Base-by-base conservation (phyloP, 92 coral and sea anemone species). In the Umimayanthus chanpuru region DNA sequence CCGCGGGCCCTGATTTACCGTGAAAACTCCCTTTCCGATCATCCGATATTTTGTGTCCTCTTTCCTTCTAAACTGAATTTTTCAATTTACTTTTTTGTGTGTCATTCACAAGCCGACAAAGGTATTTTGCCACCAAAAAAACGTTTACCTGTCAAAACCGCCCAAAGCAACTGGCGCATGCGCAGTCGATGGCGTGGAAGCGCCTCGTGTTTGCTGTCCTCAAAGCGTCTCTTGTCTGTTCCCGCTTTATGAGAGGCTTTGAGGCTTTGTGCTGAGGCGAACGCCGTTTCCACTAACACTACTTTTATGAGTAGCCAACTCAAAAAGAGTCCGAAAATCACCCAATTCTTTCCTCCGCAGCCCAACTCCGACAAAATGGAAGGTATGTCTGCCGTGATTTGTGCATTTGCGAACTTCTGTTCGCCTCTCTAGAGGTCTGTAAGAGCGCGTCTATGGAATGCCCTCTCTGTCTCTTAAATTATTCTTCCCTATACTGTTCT, bases 141-240 rank as follows among this genome's bases (percentile, higher is more conserved):
- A 26, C 76, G 65, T 70, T 83, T 68, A 70, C 87, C 87, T 11
- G 87, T 68, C 38, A 82, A 67, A 32, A 43, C 76, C 44, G 47
- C 56, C 78, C 39, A 70, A 28, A 25, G 18, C 9, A 6, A 4
- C 25, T 0, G 26, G 89, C 94, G 96, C 98, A 90, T 89, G 98
- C 94, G 93, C 94, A 95, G 67, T 90, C 77, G 91, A 66, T 73
- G 91, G 94, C 94, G 85, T 26, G 68, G 39, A 81, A 80, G 71
- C 77, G 92, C 98, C 96, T 95, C 98, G 98, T 95, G 98, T 94
- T 93, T 89, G 93, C 90, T 82, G 85, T 79, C 86, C 65, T 89
- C 92, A 65, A 56, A 90, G 93, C 93, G 93, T 86, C 93, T 92
- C 92, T 88, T 91, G 92, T 87, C 90, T 88, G 87, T 88, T 76